phyloP scores from a whole-genome alignment of 2,797 vertebrate species.

The Mastacembelus armatus region DNA sequence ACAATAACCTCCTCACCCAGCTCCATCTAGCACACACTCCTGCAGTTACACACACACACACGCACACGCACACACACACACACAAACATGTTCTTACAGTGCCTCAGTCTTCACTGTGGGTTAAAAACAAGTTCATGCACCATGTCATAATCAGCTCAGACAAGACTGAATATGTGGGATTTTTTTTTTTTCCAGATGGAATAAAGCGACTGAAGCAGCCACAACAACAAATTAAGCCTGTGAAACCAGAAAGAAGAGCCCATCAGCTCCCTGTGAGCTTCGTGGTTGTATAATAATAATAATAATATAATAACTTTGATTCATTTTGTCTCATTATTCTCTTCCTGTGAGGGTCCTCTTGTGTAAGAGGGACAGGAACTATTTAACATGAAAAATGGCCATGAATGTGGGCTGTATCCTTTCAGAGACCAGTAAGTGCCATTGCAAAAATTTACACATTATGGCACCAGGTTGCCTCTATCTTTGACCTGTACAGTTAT shows the following conservation, averaged over 20 bases:
- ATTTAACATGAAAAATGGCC: not conserved
- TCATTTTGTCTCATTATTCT: conserved; percentile 60
- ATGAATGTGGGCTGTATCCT: conserved; percentile 5
- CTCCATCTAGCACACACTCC: conserved; percentile 38
- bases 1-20: conserved; percentile 56
- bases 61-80: conserved; percentile 15
- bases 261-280: conserved; percentile 40
- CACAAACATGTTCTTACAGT: conserved; percentile 47
- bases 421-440: not conserved
- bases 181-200: conserved; percentile 45
- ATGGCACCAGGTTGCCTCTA: conserved; percentile 4
- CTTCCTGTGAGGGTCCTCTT: conserved; percentile 37
- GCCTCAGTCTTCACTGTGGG: conserved; percentile 72
- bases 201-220: conserved; percentile 55
- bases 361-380: conserved; percentile 21
- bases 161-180: conserved; percentile 66
- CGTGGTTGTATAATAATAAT: conserved; percentile 46
- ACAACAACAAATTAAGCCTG: conserved; percentile 73
- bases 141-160: conserved; percentile 73
- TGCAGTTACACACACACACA: conserved; percentile 15
- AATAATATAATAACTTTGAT: conserved; percentile 66
- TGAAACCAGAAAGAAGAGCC: conserved; percentile 52
- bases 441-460: conserved; percentile 9
- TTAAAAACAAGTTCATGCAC: conserved; percentile 79
- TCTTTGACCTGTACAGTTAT: conserved; percentile 22